Evolutionary conservation across 92 coral and sea anemone genomes (phyloP).

Genomic region (Muricea muricata): DNA sequence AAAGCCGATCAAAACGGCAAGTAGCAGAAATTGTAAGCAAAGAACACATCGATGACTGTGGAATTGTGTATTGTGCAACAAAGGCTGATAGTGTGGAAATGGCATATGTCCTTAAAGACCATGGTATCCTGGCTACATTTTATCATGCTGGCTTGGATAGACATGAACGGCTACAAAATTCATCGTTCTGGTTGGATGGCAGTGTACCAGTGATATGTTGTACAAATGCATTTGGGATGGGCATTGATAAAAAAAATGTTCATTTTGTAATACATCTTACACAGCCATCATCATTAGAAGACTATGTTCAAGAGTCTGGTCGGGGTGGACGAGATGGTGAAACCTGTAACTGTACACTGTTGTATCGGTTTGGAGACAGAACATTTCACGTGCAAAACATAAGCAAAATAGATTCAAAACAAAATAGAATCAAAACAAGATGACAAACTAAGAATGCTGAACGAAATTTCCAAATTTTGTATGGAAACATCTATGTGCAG

Average conservation of each 20-base stretch:
- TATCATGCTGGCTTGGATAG: conserved; percentile 37
- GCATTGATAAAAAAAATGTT: not conserved
- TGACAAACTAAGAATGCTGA: not conserved
- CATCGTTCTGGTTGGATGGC: not conserved
- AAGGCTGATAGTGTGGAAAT: conserved; percentile 44
- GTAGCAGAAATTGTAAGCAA: not conserved
- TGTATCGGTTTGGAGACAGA: conserved; percentile 36
- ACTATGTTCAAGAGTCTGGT: conserved; percentile 1
- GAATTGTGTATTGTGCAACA: conserved; percentile 48
- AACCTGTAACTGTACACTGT: not conserved
- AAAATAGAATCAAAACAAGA: not conserved
- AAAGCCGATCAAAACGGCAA: conserved; percentile 22
- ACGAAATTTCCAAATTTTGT: conserved; percentile 36
- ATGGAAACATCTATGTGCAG: conserved; percentile 23
- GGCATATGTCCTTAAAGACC: conserved; percentile 24
- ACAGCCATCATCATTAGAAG: not conserved
- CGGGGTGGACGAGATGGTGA: conserved; percentile 3
- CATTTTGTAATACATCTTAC: not conserved
- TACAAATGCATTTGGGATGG: conserved; percentile 20
- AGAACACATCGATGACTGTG: conserved; percentile 7
- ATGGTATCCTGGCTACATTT: conserved; percentile 24
- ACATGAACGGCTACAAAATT: not conserved
- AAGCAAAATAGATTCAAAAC: not conserved
- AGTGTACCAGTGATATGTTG: not conserved
- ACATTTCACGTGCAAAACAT: conserved; percentile 46